A percentile compares a stretch with the other conserved stretches of the same genome.
These are phyloP conservation scores for Scleropages formosus DNA, from an alignment of 2,797 vertebrate genomes.

Conservation along the genomic window DNA sequence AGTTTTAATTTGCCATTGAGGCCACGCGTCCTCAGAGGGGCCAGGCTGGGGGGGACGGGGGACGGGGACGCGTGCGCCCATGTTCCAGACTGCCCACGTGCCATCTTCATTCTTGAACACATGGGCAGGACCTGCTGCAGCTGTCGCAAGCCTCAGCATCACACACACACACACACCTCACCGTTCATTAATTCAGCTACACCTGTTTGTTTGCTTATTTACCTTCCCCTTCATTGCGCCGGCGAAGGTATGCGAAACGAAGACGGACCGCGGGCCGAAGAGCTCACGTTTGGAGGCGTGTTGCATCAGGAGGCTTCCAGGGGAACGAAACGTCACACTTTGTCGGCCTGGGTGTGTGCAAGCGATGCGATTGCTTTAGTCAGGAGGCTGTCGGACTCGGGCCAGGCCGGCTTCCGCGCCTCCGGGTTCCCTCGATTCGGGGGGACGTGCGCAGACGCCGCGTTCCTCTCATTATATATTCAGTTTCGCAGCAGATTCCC, in stretches of 20 bases:
- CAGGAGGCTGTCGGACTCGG: not conserved
- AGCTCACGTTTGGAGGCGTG: no score
- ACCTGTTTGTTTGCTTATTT: no score
- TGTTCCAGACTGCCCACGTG: no score
- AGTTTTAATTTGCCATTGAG: slow-evolving; percentile 8
- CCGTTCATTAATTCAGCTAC: no score
- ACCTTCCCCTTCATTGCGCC: no score
- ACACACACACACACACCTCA: no score
- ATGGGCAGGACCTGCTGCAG: no score
- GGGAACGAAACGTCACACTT: not conserved
- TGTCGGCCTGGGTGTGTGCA: slow-evolving; percentile 5
- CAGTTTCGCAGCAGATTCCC: no score
- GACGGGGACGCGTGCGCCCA: not conserved
- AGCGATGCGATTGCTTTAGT: not conserved
- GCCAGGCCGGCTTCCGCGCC: not conserved
- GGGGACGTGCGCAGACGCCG: not conserved
- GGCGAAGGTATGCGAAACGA: not conserved
- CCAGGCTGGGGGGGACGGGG: no score
- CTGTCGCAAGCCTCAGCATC: no score
- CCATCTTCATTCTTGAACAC: no score
- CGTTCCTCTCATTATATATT: not conserved
- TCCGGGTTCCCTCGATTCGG: not conserved
- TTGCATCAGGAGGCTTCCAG: no score
- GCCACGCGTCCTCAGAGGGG: not conserved
- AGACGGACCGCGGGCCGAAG: not conserved